Conservation (phyloP, 2,113 vertebrate species). For the Origma solitaria region DNA sequence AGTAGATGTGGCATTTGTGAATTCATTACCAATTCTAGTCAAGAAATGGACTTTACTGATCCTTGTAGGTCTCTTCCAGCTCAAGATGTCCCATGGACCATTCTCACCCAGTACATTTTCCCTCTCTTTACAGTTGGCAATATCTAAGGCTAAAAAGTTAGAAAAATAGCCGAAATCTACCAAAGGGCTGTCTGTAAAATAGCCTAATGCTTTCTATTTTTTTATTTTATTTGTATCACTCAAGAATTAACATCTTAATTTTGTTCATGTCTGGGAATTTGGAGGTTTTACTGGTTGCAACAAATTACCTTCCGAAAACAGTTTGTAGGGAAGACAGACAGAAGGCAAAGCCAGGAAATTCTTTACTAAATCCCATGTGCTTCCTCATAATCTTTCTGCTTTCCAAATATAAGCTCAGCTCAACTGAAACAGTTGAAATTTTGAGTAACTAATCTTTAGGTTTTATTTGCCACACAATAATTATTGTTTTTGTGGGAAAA, state of each 20-base stretch:
- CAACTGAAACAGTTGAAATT: not conserved
- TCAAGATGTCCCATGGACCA: not conserved
- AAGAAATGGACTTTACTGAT: not conserved
- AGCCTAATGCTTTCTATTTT: not conserved
- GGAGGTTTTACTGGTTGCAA: not conserved
- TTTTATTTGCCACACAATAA: not conserved
- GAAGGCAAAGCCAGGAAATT: not conserved
- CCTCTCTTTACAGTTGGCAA: not conserved
- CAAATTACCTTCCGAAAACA: not conserved
- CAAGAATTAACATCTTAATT: not conserved
- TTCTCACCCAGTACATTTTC: not conserved
- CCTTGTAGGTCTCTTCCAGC: not conserved
- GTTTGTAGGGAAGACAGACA: not conserved
- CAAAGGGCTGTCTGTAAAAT: not conserved
- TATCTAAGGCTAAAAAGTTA: not conserved
- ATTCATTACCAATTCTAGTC: not conserved
- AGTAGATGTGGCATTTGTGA: not conserved
- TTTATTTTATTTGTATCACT: not conserved
- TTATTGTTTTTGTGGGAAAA: not conserved
- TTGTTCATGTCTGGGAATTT: not conserved
- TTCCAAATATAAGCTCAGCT: not conserved
- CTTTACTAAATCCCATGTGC: not conserved
- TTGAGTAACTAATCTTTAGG: not conserved
- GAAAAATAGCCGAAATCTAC: accelerated
- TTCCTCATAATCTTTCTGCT: not conserved